Evolutionary conservation across 1,140 invertebrate genomes (phyloP).

Genomic region (Leptinotarsa undecemlineata): DNA sequence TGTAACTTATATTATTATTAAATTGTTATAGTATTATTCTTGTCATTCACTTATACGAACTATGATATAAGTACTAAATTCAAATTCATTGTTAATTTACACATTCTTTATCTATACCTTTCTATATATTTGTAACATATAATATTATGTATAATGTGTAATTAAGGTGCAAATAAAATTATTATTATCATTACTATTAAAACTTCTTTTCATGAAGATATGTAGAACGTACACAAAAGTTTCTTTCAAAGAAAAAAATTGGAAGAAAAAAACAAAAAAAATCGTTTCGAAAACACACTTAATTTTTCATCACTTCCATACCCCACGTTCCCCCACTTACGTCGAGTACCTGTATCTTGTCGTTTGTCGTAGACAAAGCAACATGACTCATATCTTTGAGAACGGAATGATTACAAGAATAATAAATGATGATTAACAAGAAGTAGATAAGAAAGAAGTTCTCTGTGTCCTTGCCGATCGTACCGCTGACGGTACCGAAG

Average conservation of each 20-base stretch:
- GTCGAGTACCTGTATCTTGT: slow-evolving; percentile 1
- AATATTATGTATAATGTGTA: too few relatives aligned
- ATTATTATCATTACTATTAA: too few relatives aligned
- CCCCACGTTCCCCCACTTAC: neutral
- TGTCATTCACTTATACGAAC: too few relatives aligned
- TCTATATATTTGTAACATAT: too few relatives aligned
- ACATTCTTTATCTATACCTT: too few relatives aligned
- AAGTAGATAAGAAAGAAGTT: slow-evolving; percentile 27
- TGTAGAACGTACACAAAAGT: too few relatives aligned
- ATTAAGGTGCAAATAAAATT: too few relatives aligned
- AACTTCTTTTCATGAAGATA: neutral
- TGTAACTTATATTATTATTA: too few relatives aligned
- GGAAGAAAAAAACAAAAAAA: neutral
- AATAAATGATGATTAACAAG: slow-evolving; percentile 33
- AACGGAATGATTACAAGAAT: slow-evolving; percentile 26
- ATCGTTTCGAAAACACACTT: neutral
- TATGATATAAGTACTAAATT: too few relatives aligned
- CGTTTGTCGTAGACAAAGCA: slow-evolving; percentile 5
- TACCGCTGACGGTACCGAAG: slow-evolving; percentile 22
- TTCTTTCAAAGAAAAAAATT: neutral
- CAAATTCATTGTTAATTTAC: too few relatives aligned
- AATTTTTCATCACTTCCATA: neutral
- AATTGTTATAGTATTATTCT: too few relatives aligned
- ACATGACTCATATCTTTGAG: slow-evolving; percentile 10
- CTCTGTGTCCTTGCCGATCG: slow-evolving; percentile 26